A percentile compares a stretch with the other conserved stretches of the same genome.
Conservation (phyloP, 2,888 invertebrate genomes). For the Bombylius discolor region DNA sequence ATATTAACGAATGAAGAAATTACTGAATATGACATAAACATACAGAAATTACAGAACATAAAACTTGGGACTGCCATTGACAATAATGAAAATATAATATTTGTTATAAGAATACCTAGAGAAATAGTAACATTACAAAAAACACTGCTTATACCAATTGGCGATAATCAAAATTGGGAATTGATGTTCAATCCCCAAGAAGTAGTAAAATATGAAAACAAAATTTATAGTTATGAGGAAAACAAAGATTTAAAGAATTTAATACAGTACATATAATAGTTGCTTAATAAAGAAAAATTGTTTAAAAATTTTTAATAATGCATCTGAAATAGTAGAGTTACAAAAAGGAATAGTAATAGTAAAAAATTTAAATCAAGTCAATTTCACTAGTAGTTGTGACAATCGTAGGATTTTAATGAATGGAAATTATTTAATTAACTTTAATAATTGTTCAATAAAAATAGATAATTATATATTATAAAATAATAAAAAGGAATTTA, state of each 20-base stretch:
- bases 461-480: not conserved
- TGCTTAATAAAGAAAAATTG: constrained; percentile 2
- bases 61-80: not conserved
- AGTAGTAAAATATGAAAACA: constrained; percentile 4
- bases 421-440: constrained; percentile 3
- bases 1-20: no score
- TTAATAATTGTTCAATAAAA: constrained; percentile 3
- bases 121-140: not conserved
- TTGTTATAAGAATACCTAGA: constrained; percentile 3
- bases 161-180: not conserved
- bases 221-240: not conserved
- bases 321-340: constrained; percentile 1
- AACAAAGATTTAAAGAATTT: constrained; percentile 1
- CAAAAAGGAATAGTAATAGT: not conserved
- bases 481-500: constrained; percentile 3
- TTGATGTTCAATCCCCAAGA: constrained; percentile 1
- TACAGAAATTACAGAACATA: constrained; percentile 4
- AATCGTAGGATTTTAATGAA: not conserved
- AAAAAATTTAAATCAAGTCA: not conserved
- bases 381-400: constrained; percentile 2
- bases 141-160: not conserved
- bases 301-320: constrained; percentile 4
- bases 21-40: not conserved
- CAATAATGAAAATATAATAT: not conserved
- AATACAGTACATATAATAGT: not conserved